Evolutionary conservation across 2,888 invertebrate species (phyloP), one percentile per base, ranked within the genome.

Genomic region (Napeogenes inachia): DNA sequence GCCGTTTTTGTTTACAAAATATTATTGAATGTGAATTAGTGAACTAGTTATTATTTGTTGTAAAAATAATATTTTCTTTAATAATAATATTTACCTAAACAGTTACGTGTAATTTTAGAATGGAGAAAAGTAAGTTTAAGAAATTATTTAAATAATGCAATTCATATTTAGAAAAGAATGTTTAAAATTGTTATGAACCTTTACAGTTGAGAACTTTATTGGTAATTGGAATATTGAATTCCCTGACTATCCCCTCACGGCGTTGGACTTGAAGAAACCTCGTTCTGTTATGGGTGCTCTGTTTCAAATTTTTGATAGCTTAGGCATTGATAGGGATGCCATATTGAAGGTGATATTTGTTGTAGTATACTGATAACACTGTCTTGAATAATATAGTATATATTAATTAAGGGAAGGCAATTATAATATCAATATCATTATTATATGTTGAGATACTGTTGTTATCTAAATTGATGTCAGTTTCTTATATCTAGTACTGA

Each of bases 311-410:
- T 83, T 87, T 47, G 79, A 82, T 21, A 76, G 81, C 10, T 77
- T 89, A 4, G 85, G 82, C 0, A 85, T 89, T 66, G 85, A 87
- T 60, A 73, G 65, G 61, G 87, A 89, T 60, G 78, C 75, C 59
- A 72, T 87, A 3, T 65, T 84, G 12, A 72, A 79, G 69, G 88
- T 86, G 68, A 76, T 79, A 33, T 55, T 45, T 6, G 42, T 55
- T 54, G 13, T 47, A 4, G 21, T 47, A 4, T 47, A 13, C 8
- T 47, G 2, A n/a, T 46, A 13, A 4, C 4, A 46, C 2, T 4
- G 4, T 3, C 13, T 47, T 13, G 13, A 13, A 6, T 13, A 12
- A 47, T 13, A 4, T n/a, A 47, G n/a, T 13, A 47, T n/a, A 13
- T 47, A n/a, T 4, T n/a, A 13, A 46, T 50, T 10, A 13, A 50